Base-by-base conservation (phyloP, 2,888 invertebrate genomes). In the Cerastis rubricosa region DNA sequence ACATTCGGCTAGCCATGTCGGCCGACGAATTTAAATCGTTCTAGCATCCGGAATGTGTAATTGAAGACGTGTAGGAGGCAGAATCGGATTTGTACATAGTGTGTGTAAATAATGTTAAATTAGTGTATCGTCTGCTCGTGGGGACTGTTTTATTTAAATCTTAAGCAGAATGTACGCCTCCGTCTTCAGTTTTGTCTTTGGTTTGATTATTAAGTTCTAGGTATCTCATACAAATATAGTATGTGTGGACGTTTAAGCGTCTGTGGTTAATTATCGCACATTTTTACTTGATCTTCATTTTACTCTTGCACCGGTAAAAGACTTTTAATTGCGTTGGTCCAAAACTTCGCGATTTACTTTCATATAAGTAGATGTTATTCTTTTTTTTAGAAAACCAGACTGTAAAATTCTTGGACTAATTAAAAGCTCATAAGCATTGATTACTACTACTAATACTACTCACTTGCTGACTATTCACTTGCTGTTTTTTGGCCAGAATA, bases 1-100 rank as follows among this genome's bases (percentile, higher is more conserved):
- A 71, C 86, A 86, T n/a, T 76, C 73, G 68, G 71, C 61, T 68
- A 78, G 63, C 64, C 69, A 78, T 85, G 78, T 78, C 82, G 74
- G 83, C 84, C 87, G 78, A 90, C 88, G 87, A 90, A 91, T 91
- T 91, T 90, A 91, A 91, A 92, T 90, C 86, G 88, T 89, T 85
- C 80, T 57, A 71, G 70, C 89, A 89, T 90, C 91, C 91, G 91
- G 91, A 90, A 89, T 86, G 86, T 86, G 91, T 91, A 91, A 93
- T 88, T 84, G 84, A 90, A 93, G 88, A 90, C 86, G 87, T 84
- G 78, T 86, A 88, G 87, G 88, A 90, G 87, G 87, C 81, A 84
- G 83, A 88, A 85, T 75, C 78, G 74, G 76, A 78, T 86, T 85
- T 84, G 78, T 84, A 84, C 76, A 84, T 80, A 80, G 80, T 76